phyloP scores from a whole-genome alignment of 2,888 invertebrate genomes.

The Resseliella maxima region DNA sequence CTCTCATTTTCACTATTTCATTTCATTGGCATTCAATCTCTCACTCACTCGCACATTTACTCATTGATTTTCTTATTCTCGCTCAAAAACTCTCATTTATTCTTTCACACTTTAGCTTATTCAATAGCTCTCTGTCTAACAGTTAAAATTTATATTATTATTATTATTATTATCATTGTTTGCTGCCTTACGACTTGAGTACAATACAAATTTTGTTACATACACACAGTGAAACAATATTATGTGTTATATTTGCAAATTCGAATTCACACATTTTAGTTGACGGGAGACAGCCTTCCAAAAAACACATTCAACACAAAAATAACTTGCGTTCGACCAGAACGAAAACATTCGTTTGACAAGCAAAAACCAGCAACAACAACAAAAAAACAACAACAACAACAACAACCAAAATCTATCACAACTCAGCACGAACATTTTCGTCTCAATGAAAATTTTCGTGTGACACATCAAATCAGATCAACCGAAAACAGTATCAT shows the following conservation, averaged over 20 bases:
- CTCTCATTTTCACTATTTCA: no score
- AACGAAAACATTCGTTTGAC: constrained; percentile 15
- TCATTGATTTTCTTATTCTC: no score
- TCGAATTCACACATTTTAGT: not conserved
- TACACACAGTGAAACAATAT: not conserved
- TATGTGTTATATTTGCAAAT: not conserved
- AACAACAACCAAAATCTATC: no score
- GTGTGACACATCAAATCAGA: not conserved
- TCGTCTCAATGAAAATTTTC: not conserved
- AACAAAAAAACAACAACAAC: not conserved
- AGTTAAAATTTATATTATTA: not conserved
- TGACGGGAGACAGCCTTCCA: constrained; percentile 53
- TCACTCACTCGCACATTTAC: no score
- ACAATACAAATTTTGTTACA: not conserved
- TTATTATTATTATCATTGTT: not conserved
- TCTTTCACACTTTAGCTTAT: not conserved
- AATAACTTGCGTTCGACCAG: not conserved
- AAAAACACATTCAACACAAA: not conserved
- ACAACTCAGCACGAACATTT: not conserved
- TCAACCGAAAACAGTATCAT: not conserved
- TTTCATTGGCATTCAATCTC: no score
- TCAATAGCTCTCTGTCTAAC: not conserved
- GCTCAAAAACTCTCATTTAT: not conserved
- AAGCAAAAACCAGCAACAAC: not conserved
- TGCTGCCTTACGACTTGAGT: not conserved